Evolutionary conservation across 2,888 invertebrate species (phyloP).

Genomic region (Sphinx pinastri): DNA sequence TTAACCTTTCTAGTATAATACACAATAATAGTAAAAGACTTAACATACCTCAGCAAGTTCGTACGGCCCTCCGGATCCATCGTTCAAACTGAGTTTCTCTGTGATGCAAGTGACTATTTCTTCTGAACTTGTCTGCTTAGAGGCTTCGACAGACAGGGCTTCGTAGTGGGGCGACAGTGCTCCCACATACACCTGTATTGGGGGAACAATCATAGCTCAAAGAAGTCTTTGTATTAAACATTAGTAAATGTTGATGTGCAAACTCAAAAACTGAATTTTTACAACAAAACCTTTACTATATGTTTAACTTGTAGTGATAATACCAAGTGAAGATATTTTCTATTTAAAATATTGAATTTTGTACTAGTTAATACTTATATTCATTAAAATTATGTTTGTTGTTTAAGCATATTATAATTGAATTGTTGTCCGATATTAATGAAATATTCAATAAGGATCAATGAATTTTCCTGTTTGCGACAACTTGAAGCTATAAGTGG

Average conservation of each 20-base stretch:
- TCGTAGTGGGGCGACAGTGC: constrained; percentile 94
- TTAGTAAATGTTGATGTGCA: no score
- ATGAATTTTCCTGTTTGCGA: no score
- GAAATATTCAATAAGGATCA: no score
- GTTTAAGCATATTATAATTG: no score
- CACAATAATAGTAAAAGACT: not conserved
- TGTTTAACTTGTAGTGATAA: not conserved
- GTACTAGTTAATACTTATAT: no score
- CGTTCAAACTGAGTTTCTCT: constrained; percentile 83
- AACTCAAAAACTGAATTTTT: no score
- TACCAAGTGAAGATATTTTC: not conserved
- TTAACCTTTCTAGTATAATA: no score
- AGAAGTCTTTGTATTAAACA: constrained; percentile 13
- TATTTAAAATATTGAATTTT: no score
- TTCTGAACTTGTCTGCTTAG: constrained; percentile 95
- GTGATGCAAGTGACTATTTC: constrained; percentile 96
- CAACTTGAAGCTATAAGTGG: no score
- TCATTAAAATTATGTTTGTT: no score
- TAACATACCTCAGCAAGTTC: constrained; percentile 89
- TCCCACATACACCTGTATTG: constrained; percentile 92
- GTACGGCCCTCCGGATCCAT: constrained; percentile 86
- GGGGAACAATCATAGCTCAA: not conserved
- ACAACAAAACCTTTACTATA: no score
- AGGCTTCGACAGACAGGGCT: constrained; percentile 94
- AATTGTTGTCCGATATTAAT: no score